Evolutionary conservation across 2,797 vertebrate genomes (phyloP), one percentile per base, ranked within the genome.

Genomic region (Lateolabrax maculatus): DNA sequence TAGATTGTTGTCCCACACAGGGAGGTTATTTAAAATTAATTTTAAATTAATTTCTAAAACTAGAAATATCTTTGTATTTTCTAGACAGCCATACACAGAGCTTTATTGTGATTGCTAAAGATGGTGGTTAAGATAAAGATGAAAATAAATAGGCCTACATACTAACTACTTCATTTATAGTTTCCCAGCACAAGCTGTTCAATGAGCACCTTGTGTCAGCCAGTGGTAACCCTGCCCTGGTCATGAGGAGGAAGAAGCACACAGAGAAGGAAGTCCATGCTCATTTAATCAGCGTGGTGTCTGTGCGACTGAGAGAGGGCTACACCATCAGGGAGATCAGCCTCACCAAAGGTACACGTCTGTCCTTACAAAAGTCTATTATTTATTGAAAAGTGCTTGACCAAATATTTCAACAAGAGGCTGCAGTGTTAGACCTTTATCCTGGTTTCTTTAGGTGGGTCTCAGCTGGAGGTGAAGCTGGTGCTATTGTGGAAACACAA

Each of bases 401-500:
- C 6, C 7, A 16, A 51, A 18, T 1, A 36, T 36, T 23, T 61
- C 13, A 18, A 0, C 2, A 8, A 23, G 19, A 13, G 34, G 2
- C 5, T 15, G 1, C 43, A 34, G 12, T 9, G 0, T 55, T 9
- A n/a, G 44, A 62, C 3, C 11, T 18, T 31, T 16, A 0, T 23
- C 0, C 12, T 66, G 9, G 0, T 77, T 57, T 25, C 39, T 62
- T 23, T 1, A 98, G 98, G 97, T 73, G 97, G 98, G 37, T 95
- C 96, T 80, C 97, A 98, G 86, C 93, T 99, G 88, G 98, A 99
- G 90, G 97, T 99, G 81, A 99, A 99, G 79, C 93, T 99, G 34
- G 96, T 99, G 57, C 86, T 99, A 65, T 92, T 99, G 2, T 99
- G 98, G 98, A 99, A 99, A 77, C 98, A 99, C 92, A 99, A 99